Conservation (phyloP, 2,888 invertebrate species). For the Epinotia demarniana region DNA sequence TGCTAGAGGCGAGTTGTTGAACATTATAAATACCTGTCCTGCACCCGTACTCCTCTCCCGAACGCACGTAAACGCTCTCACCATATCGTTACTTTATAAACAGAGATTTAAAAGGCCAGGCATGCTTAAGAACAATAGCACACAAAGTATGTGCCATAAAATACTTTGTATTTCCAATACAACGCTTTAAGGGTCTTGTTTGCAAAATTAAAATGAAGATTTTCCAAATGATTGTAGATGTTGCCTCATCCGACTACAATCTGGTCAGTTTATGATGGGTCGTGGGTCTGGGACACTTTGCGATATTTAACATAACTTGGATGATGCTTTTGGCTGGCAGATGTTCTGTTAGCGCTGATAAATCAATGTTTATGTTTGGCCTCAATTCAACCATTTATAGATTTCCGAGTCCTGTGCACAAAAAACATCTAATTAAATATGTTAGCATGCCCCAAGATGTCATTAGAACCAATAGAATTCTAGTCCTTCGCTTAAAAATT, state of each 20-base stretch:
- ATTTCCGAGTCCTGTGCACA: too few relatives aligned
- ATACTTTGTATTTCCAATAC: constrained; percentile 10
- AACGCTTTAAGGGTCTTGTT: background rate
- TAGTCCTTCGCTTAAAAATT: too few relatives aligned
- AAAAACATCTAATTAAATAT: too few relatives aligned
- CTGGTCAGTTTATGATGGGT: background rate
- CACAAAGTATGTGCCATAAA: constrained; percentile 2
- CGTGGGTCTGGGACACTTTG: too few relatives aligned
- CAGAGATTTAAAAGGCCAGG: constrained; percentile 29
- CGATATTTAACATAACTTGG: too few relatives aligned
- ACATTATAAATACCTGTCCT: constrained; percentile 50
- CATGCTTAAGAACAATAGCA: constrained; percentile 11
- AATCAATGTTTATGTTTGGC: too few relatives aligned
- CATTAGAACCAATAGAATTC: too few relatives aligned
- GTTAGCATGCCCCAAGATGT: too few relatives aligned
- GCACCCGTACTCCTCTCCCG: constrained; percentile 55
- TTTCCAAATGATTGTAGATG: background rate
- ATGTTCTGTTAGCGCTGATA: too few relatives aligned
- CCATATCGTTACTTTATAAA: constrained; percentile 12
- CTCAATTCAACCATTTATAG: too few relatives aligned
- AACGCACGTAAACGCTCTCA: constrained; percentile 54
- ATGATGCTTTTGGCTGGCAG: too few relatives aligned
- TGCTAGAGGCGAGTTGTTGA: background rate
- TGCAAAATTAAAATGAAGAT: background rate
- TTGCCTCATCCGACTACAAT: background rate